phyloP scores from a whole-genome alignment of 2,888 invertebrate genomes.

The Trichopoda pennipes region DNA sequence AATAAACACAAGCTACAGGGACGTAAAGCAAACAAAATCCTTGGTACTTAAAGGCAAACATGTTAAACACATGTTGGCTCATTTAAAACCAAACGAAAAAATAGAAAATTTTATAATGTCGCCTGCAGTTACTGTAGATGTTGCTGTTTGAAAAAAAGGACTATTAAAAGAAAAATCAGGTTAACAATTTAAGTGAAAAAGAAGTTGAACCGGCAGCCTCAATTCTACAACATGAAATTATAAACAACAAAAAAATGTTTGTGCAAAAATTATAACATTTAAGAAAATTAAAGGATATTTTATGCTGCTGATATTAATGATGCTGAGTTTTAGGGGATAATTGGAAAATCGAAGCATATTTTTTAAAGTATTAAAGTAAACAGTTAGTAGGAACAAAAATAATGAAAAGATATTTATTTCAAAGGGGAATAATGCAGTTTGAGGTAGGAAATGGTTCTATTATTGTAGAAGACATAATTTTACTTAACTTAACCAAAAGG shows the following conservation, averaged over 20 bases:
- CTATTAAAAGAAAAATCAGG: slow-evolving; percentile 63
- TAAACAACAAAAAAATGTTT: slow-evolving; percentile 14
- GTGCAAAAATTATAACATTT: slow-evolving; percentile 40
- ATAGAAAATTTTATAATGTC: slow-evolving; percentile 8
- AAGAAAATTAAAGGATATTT: slow-evolving; percentile 57
- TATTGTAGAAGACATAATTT: neutral
- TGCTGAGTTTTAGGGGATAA: slow-evolving; percentile 23
- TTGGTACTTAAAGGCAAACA: slow-evolving; percentile 69
- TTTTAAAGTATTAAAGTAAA: slow-evolving; percentile 78
- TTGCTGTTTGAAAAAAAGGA: slow-evolving; percentile 33
- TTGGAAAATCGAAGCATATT: slow-evolving; percentile 78
- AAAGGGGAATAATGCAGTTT: slow-evolving; percentile 30
- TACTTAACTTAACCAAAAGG: neutral
- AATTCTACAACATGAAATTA: neutral
- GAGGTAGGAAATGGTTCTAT: slow-evolving; percentile 55
- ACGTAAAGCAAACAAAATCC: slow-evolving; percentile 51
- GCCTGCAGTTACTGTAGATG: neutral
- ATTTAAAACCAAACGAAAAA: slow-evolving; percentile 52
- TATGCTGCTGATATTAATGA: slow-evolving; percentile 29
- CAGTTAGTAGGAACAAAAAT: slow-evolving; percentile 59
- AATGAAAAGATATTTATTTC: slow-evolving; percentile 14
- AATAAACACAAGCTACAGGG: slow-evolving; percentile 44
- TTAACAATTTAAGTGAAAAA: slow-evolving; percentile 61
- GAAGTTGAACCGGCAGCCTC: slow-evolving; percentile 22
- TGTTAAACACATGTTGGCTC: slow-evolving; percentile 76